Evolutionary conservation across 2,113 vertebrate species (phyloP).

Genomic region (Anoura caudifer): DNA sequence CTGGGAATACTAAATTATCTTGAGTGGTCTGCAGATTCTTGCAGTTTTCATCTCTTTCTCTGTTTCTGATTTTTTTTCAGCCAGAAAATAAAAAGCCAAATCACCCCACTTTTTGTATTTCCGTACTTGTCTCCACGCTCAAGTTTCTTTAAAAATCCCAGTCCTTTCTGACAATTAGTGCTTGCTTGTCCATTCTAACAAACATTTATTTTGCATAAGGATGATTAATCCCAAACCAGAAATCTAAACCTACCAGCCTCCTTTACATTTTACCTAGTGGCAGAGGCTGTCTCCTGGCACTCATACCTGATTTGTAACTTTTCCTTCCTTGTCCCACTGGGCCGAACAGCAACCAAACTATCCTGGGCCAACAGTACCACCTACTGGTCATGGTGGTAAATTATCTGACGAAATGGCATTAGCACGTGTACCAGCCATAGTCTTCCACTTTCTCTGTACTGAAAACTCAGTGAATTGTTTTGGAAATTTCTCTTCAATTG

Average conservation of each 20-base stretch:
- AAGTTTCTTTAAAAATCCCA: not conserved
- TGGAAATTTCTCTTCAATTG: not conserved
- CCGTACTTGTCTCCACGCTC: not conserved
- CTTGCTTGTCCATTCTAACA: not conserved
- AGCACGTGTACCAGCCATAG: not conserved
- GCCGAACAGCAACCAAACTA: not conserved
- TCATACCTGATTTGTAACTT: not conserved
- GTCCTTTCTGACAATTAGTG: slow-evolving; percentile 9
- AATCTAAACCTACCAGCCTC: not conserved
- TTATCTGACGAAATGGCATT: not conserved
- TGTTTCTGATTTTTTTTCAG: not conserved
- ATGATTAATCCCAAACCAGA: not conserved
- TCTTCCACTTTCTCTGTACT: not conserved
- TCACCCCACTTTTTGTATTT: not conserved
- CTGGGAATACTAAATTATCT: not conserved
- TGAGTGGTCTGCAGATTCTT: not conserved
- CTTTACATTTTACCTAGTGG: not conserved
- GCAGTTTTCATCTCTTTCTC: not conserved
- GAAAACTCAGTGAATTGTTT: not conserved
- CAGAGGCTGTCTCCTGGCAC: not conserved
- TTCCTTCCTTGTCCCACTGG: not conserved
- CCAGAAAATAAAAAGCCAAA: not conserved
- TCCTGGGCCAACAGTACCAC: slow-evolving; percentile 47
- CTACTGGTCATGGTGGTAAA: not conserved
- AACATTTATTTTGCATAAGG: not conserved